Evolutionary conservation across 1,140 invertebrate species (phyloP).

Genomic region (Trialeurodes vaporariorum): DNA sequence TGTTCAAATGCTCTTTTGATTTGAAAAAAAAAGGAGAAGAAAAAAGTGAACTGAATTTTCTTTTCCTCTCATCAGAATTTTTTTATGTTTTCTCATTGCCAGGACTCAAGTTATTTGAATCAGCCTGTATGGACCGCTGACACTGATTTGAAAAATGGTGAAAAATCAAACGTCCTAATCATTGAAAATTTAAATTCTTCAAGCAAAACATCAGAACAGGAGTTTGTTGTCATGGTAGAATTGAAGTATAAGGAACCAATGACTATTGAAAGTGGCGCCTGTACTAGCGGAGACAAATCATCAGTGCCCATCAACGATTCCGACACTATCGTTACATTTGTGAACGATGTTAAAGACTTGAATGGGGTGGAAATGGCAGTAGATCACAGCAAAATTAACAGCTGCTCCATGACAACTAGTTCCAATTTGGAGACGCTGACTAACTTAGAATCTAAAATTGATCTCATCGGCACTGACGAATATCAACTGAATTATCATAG

Average conservation of each 20-base stretch:
- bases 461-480: neutral
- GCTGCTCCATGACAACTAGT: neutral
- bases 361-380: neutral
- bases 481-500: no score
- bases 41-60: no score
- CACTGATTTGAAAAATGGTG: neutral
- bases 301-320: neutral
- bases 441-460: neutral
- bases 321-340: neutral
- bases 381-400: neutral
- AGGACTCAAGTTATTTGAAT: neutral
- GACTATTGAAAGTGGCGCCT: no score
- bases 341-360: neutral
- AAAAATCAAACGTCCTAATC: neutral
- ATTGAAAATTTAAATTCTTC: neutral
- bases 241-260: conserved; percentile 26
- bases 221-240: conserved; percentile 24
- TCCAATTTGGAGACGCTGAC: neutral
- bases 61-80: neutral
- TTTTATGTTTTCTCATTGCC: neutral
- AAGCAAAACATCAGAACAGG: conserved; percentile 12
- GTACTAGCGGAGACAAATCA: no score
- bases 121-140: neutral
- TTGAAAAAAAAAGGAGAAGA: neutral
- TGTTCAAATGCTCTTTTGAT: neutral